Evolutionary conservation across 2,888 invertebrate genomes (phyloP), one percentile per base, ranked within the genome.

Genomic region (Blastobasis lacticolella): DNA sequence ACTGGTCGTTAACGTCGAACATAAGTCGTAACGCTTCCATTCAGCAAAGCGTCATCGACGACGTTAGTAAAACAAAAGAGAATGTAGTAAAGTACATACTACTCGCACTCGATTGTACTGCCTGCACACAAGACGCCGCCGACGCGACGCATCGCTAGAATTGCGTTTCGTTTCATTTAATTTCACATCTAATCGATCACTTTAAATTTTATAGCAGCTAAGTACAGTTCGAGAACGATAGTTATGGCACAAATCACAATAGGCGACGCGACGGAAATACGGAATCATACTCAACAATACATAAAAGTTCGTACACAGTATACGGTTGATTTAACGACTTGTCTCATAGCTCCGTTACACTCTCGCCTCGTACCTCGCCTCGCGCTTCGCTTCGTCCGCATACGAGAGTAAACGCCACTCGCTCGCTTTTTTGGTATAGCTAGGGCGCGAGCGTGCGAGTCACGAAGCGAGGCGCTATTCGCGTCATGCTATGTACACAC

Each of bases 181-280:
- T 23, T 23, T 23, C 23, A 23, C 23, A 23, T 23, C 23, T 23
- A 23, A 23, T 23, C 23, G 1, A 23, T 23, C 23, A 23, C 23
- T 23, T 23, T 23, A 23, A 23, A 23, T 23, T 23, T 23, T 23
- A 3, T 23, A 23, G 23, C 23, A 23, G 23, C 23, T 23, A 63
- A 73, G 73, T 87, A 23, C 23, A 85, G 85, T 86, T 87, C 84
- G 86, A 88, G 85, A 86, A 88, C 87, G 86, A 88, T 88, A 87
- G 87, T 36, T 82, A 80, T 82, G 77, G 77, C 78, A 84, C 82
- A 78, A 77, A 81, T 81, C 84, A 86, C 87, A 87, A 86, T 86
- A 87, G 85, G 23, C 23, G 23, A 23, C 23, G 23, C 23, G 23
- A 23, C 23, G 23, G 23, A 23, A 23, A 23, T 23, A 23, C 23